phyloP scores from a whole-genome alignment of 2,113 vertebrate genomes.

The Clarias gariepinus region DNA sequence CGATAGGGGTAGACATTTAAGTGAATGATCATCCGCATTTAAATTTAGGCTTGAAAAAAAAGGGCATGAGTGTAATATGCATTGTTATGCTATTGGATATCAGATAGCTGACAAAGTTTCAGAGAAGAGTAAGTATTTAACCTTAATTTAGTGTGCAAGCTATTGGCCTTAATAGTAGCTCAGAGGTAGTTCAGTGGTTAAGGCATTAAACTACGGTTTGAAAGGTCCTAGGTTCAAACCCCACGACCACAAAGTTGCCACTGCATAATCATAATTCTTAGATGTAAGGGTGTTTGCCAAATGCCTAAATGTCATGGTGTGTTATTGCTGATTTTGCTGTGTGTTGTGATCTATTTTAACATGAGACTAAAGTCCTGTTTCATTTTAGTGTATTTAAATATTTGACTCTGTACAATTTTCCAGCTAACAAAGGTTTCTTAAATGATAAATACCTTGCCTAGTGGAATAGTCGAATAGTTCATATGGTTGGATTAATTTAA shows the following conservation, averaged over 20 bases:
- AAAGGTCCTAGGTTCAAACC: no score
- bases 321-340: background rate
- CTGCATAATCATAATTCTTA: no score
- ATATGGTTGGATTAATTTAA: background rate
- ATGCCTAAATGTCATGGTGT: background rate
- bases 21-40: background rate
- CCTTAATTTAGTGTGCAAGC: no score
- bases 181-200: no score
- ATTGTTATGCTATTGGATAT: background rate
- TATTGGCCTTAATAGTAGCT: no score
- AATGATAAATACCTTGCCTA: background rate
- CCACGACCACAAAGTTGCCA: no score
- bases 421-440: background rate
- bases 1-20: background rate
- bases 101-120: background rate
- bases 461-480: background rate
- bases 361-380: background rate
- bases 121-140: background rate
- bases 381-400: background rate
- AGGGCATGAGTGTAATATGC: no score
- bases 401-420: background rate
- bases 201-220: no score
- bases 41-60: background rate
- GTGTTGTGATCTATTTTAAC: no score
- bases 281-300: no score